phyloP scores from a whole-genome alignment of 2,113 vertebrate genomes.

The Nannospalax galili region DNA sequence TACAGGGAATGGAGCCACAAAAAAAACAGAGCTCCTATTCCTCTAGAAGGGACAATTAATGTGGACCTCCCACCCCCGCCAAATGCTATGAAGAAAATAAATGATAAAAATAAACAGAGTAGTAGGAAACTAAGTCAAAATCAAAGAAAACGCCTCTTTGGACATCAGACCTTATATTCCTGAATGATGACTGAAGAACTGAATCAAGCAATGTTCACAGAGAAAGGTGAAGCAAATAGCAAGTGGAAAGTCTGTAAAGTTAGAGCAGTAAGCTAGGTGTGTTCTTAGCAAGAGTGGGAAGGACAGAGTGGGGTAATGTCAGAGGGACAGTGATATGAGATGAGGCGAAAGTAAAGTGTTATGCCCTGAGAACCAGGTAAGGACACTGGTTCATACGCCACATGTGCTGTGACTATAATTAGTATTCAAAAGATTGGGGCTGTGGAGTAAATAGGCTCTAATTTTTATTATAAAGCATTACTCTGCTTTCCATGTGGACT shows the following conservation, averaged over 20 bases:
- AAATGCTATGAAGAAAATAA: slow-evolving; percentile 37
- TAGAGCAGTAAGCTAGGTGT: background rate
- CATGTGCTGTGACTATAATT: background rate
- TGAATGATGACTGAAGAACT: background rate
- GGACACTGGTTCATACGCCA: background rate
- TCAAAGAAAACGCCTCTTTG: background rate
- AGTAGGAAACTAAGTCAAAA: background rate
- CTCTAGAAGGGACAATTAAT: background rate
- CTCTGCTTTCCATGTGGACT: background rate
- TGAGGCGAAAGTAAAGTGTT: background rate
- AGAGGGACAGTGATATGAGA: background rate
- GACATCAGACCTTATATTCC: background rate
- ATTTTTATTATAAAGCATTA: background rate
- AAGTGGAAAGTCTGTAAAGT: background rate
- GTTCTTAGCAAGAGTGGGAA: background rate
- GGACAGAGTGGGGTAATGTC: background rate
- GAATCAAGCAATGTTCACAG: background rate
- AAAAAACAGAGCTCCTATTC: slow-evolving; percentile 10
- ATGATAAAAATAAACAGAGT: slow-evolving; percentile 15
- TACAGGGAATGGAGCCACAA: background rate
- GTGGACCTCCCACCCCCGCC: too few species aligned
- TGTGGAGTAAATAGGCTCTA: background rate
- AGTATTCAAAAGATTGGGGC: background rate
- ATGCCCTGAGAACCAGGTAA: background rate
- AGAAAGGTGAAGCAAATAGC: background rate